phyloP scores from a whole-genome alignment of 53 echinoderm and acorn worm species.

The Echinarachnius parma region DNA sequence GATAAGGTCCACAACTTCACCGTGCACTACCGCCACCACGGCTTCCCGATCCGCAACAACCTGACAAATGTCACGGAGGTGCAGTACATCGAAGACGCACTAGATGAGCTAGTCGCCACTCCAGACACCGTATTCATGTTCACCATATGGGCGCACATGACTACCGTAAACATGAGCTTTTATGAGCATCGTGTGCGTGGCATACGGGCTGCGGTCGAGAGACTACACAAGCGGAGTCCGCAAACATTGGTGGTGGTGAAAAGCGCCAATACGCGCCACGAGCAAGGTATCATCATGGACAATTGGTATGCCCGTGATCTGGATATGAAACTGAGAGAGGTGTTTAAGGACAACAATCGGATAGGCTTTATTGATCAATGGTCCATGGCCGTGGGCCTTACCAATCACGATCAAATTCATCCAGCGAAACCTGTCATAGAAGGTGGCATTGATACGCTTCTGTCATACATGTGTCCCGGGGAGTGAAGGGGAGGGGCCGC shows the following conservation, averaged over 20 bases:
- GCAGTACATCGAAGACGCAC: slow-evolving; percentile 40
- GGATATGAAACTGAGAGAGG: slow-evolving; percentile 50
- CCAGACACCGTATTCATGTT: slow-evolving; percentile 47
- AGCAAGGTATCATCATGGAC: slow-evolving; percentile 20
- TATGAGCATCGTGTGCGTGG: slow-evolving; percentile 30
- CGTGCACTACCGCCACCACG: slow-evolving; percentile 56
- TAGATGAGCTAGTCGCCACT: slow-evolving; percentile 44
- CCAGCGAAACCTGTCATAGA: slow-evolving; percentile 33
- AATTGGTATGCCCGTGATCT: slow-evolving; percentile 46
- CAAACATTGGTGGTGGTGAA: slow-evolving; percentile 53
- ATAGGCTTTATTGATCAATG: slow-evolving; percentile 59
- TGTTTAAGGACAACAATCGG: slow-evolving; percentile 19
- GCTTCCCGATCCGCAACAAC: slow-evolving; percentile 54
- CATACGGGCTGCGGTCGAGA: slow-evolving; percentile 44
- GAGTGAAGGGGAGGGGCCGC: too few species aligned
- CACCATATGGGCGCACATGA: slow-evolving; percentile 66
- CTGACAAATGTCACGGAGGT: slow-evolving; percentile 45
- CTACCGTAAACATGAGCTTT: slow-evolving; percentile 21
- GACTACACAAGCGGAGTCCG: slow-evolving; percentile 41
- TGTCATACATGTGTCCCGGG: slow-evolving; percentile 57
- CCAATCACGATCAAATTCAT: slow-evolving; percentile 40
- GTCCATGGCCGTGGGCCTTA: slow-evolving; percentile 56
- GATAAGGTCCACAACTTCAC: slow-evolving; percentile 48
- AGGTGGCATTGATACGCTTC: slow-evolving; percentile 44
- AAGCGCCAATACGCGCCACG: slow-evolving; percentile 59